Evolutionary conservation across 2,888 invertebrate genomes (phyloP).

Genomic region (Ctenicera cuprea): DNA sequence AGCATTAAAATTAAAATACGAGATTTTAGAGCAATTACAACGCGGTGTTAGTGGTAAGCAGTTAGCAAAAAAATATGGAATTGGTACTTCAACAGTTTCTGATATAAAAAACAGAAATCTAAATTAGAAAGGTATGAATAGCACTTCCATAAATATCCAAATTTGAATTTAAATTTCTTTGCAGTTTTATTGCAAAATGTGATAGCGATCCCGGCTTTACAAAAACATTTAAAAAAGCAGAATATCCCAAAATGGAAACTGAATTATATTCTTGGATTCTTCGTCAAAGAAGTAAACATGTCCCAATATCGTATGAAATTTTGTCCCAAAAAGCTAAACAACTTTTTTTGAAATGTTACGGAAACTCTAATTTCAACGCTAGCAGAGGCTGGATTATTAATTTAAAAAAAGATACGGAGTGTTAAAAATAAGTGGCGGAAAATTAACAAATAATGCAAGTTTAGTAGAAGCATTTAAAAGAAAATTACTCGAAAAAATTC

Average conservation of each 20-base stretch:
- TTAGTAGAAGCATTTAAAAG: slow-evolving; percentile 32
- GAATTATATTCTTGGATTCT: slow-evolving; percentile 40
- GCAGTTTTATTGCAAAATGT: not conserved
- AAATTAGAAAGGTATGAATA: slow-evolving; percentile 36
- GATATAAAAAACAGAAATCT: slow-evolving; percentile 37
- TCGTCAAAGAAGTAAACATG: slow-evolving; percentile 36
- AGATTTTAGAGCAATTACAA: slow-evolving; percentile 37
- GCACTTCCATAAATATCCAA: not conserved
- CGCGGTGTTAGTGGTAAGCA: slow-evolving; percentile 34
- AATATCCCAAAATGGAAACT: slow-evolving; percentile 45
- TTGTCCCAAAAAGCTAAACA: slow-evolving; percentile 38
- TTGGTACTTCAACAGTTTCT: slow-evolving; percentile 44
- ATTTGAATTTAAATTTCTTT: not conserved
- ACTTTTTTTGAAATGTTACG: slow-evolving; percentile 31
- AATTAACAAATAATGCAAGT: slow-evolving; percentile 19
- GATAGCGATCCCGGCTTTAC: not conserved
- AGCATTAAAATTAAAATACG: slow-evolving; percentile 27
- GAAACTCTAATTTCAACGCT: slow-evolving; percentile 41
- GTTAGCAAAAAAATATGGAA: slow-evolving; percentile 32
- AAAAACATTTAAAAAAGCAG: slow-evolving; percentile 40
- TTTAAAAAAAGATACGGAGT: slow-evolving; percentile 44
- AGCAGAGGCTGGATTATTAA: slow-evolving; percentile 42
- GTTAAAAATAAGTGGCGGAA: slow-evolving; percentile 38
- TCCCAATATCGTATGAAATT: slow-evolving; percentile 30
- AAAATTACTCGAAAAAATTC: slow-evolving; percentile 24